phyloP scores from a whole-genome alignment of 2,113 vertebrate genomes.

The Genyomyrus donnyi region DNA sequence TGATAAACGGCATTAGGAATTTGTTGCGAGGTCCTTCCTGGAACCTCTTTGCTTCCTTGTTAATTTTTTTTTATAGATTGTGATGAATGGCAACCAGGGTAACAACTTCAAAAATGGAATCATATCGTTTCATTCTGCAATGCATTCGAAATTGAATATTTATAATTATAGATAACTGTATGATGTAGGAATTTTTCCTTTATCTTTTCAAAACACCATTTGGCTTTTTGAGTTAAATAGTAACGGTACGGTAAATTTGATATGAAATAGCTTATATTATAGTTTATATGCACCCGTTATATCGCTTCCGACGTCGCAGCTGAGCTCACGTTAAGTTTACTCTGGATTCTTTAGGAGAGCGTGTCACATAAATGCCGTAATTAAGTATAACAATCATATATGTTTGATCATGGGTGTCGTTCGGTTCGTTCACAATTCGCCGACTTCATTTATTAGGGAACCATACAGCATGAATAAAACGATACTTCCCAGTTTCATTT shows the following conservation, averaged over 20 bases:
- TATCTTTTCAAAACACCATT: background rate
- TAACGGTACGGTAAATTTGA: background rate
- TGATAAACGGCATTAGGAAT: constrained; percentile 8
- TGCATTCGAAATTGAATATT: background rate
- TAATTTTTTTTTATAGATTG: background rate
- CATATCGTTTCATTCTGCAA: background rate
- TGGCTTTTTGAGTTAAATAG: background rate
- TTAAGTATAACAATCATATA: background rate
- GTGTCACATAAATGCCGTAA: background rate
- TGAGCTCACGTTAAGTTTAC: background rate
- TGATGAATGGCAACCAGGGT: background rate
- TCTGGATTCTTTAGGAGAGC: background rate
- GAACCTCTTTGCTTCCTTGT: background rate
- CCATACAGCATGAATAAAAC: background rate
- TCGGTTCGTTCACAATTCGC: background rate
- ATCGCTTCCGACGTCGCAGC: background rate
- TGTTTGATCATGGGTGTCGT: background rate
- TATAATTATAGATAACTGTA: background rate
- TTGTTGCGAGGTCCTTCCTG: background rate
- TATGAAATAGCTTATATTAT: background rate
- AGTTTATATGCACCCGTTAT: background rate
- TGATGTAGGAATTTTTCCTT: background rate
- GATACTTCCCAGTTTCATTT: background rate
- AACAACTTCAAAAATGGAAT: background rate
- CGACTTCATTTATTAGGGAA: background rate